Base-by-base conservation (phyloP, 2,113 vertebrate species). In the Nesoenas mayeri region DNA sequence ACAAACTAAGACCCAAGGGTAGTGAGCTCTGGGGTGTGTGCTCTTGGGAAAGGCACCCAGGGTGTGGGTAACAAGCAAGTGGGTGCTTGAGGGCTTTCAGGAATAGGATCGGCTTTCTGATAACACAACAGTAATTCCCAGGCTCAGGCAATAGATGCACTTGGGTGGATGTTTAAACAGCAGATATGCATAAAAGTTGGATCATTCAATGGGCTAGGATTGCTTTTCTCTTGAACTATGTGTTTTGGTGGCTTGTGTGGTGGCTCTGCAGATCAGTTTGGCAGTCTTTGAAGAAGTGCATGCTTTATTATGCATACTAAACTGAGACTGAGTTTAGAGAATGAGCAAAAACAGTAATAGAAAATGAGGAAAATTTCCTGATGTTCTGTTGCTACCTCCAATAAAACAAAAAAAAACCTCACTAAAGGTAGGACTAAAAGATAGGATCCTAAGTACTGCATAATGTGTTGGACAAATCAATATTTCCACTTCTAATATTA, bases 1-100 rank as follows among this genome's bases (percentile, higher is more conserved):
- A 95, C 79, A 94, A 85, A 79, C 9, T 57, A 47, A 65, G 79
- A 88, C 48, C 1, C 15, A 40, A 67, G 47, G 11, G 10, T n/a
- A 25, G 79, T 13, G 44, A 88, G 79, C 47, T 88, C 50, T 66
- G 64, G 64, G 83, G 74, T 16, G 66, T 90, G 79, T 7, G 4
- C 48, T 77, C 65, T 36, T 80, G 94, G 92, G 85, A 96, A 70
- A 96, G 90, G 85, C 14, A 3, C 50, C 66, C 67, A 58, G 82
- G 85, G 94, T 92, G 94, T 94, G 94, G 57, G 62, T 31, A 94
- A 79, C 21, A 66, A 89, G 70, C 79, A 75, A 95, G 79, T 48
- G 70, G 75, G 72, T 93, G 95, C 95, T 94, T 78, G 72, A 95
- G 79, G 91, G 90, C 82, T 96, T 94, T 79, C 54, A 93, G 71